Base-by-base conservation (phyloP, 2,113 vertebrate species). In the Chionis minor region DNA sequence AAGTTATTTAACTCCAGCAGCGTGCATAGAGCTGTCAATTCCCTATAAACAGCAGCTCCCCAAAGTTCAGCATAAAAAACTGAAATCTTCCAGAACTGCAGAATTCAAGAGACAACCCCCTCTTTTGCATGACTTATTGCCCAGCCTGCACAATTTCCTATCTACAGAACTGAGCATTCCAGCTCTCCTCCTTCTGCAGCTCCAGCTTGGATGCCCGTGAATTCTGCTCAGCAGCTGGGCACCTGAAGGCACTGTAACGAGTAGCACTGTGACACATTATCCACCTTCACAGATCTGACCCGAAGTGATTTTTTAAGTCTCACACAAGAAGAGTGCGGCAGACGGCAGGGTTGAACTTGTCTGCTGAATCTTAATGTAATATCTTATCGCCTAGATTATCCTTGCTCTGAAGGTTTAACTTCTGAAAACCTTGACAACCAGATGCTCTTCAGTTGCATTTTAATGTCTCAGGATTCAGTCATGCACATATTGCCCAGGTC, bases 21-120 rank as follows among this genome's bases (percentile, higher is more conserved):
- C 0, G 0, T 23, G 8, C 17, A 19, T 7, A 51, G 59, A 52
- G 18, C 26, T 71, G 19, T 32, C 8, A 38, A 38, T 38, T 71
- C 44, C 13, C 4, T 22, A 6, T 3, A 40, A 63, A 56, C 84
- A 12, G 5, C 38, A 78, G 7, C 3, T 45, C 16, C 11, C 10
- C 1, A 0, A 44, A 58, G 14, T 13, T 81, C 55, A 44, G 17
- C 24, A 62, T 7, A 58, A 81, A 80, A 35, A 12, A 13, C 10
- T 14, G 3, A 26, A 66, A 74, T 45, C 14, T n/a, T 52, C 8
- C 33, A 72, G 8, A 56, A 2, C 0, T 22, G 6, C 3, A 67
- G 12, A 73, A 47, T 30, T 71, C 18, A 18, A 62, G 55, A 12
- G 2, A 28, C 18, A 85, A 5, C 0, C 2, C 4, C 6, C 6